Base-by-base conservation (phyloP, 2,888 invertebrate genomes). In the Drosophila paranaensis region DNA sequence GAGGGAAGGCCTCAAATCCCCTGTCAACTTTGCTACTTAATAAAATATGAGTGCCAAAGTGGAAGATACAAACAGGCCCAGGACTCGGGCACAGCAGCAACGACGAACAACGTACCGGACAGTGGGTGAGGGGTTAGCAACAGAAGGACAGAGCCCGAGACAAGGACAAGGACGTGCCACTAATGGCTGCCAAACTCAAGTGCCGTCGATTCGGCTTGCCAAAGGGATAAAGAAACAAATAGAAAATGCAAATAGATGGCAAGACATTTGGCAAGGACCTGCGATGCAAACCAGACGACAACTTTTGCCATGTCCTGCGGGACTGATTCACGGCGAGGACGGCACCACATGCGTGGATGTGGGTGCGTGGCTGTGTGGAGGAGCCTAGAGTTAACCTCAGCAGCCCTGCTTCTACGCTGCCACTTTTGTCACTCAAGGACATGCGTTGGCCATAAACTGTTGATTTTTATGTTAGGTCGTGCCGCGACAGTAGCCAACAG, bases 21-120 rank as follows among this genome's bases (percentile, higher is more conserved):
- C 81, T 89, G 89, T 89, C 89, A 89, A 89, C 82, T 88, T 79
- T 86, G 81, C 81, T 87, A 88, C 86, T 86, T 86, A 88, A 88
- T 88, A 87, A 87, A 87, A 88, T 87, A 87, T 87, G 88, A 87
- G 86, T 86, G 83, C 77, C 81, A 85, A 81, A 85, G 87, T 80
- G 82, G 74, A 74, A 77, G 74, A 79, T 61, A 57, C 71, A 74
- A 79, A 64, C 46, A 60, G 66, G 71, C 67, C 27, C 66, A 69
- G 50, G 70, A 72, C 74, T 70, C 54, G 45, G 57, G 54, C 20
- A 63, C 40, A 50, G 33, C 43, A 63, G 42, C 14, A 51, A 40
- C 30, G 53, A 60, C 48, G 72, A 51, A 53, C 35, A 71, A 64
- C 50, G 43, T 43, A 61, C 14, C 10, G 25, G 13, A 53, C 25